phyloP scores from a whole-genome alignment of 2,113 vertebrate genomes.

The Vombatus ursinus region DNA sequence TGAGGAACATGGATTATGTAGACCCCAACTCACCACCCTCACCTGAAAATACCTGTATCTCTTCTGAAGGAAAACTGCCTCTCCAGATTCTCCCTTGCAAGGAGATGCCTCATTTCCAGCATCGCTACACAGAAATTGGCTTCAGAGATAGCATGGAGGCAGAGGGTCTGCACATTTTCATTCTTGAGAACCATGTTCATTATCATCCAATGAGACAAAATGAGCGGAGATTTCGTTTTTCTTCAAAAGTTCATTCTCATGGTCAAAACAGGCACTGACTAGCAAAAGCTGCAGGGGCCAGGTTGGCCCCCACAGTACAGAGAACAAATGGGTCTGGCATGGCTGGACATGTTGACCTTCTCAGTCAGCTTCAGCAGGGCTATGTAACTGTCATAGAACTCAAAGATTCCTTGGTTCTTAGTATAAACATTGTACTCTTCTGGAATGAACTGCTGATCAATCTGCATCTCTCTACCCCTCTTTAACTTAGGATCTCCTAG shows the following conservation, averaged over 20 bases:
- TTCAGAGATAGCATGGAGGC: slow-evolving; percentile 48
- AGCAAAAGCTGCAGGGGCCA: too few relatives aligned
- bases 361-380: slow-evolving; percentile 83
- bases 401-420: slow-evolving; percentile 82
- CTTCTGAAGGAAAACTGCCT: slow-evolving; percentile 85
- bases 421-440: slow-evolving; percentile 75
- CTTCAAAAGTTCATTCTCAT: too few relatives aligned
- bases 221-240: too few relatives aligned
- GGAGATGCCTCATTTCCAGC: slow-evolving; percentile 68
- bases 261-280: too few relatives aligned
- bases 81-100: slow-evolving; percentile 91
- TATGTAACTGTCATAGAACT: slow-evolving; percentile 90
- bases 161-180: slow-evolving; percentile 21
- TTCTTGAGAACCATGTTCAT: too few relatives aligned
- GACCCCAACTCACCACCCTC: slow-evolving; percentile 89
- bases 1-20: slow-evolving; percentile 74
- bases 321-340: too few relatives aligned
- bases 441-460: slow-evolving; percentile 76
- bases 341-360: slow-evolving; percentile 64
- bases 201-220: too few relatives aligned
- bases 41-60: slow-evolving; percentile 88
- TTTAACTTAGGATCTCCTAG: slow-evolving; percentile 61
- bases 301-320: too few relatives aligned
- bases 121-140: slow-evolving; percentile 87
- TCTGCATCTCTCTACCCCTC: slow-evolving; percentile 49